A percentile compares a stretch with the other conserved stretches of the same genome.
phyloP scores from a whole-genome alignment of 2,888 invertebrate genomes.

The Drosophila setosimentum region DNA sequence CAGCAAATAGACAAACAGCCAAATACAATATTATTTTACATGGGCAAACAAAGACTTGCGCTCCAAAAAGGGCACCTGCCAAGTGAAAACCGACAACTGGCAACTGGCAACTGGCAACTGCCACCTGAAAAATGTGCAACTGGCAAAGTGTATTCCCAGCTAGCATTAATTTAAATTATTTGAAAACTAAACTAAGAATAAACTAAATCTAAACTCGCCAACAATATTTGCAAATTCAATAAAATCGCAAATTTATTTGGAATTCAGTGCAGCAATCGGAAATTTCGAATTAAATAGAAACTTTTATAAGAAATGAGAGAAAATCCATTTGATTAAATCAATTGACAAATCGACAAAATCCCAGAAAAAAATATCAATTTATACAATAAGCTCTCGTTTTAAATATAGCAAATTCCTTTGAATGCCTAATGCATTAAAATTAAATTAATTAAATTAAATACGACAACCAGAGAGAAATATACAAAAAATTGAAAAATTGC shows the following conservation, averaged over 20 bases:
- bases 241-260: no score
- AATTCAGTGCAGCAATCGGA: not conserved
- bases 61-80: not conserved
- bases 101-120: not conserved
- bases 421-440: no score
- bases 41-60: slow-evolving; percentile 57
- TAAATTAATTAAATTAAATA: not conserved
- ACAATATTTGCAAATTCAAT: no score
- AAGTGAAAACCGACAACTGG: not conserved
- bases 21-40: slow-evolving; percentile 73
- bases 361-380: not conserved
- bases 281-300: not conserved
- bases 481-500: no score
- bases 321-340: not conserved
- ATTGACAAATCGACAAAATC: not conserved
- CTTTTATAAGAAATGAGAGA: not conserved
- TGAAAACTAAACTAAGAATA: no score
- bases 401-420: not conserved
- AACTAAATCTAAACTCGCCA: no score
- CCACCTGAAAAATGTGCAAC: not conserved
- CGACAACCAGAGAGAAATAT: not conserved
- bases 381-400: not conserved
- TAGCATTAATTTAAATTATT: not conserved
- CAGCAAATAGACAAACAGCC: slow-evolving; percentile 45
- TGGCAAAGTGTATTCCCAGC: not conserved